phyloP scores from a whole-genome alignment of 2,888 invertebrate genomes.

The Creontiades dilutus region DNA sequence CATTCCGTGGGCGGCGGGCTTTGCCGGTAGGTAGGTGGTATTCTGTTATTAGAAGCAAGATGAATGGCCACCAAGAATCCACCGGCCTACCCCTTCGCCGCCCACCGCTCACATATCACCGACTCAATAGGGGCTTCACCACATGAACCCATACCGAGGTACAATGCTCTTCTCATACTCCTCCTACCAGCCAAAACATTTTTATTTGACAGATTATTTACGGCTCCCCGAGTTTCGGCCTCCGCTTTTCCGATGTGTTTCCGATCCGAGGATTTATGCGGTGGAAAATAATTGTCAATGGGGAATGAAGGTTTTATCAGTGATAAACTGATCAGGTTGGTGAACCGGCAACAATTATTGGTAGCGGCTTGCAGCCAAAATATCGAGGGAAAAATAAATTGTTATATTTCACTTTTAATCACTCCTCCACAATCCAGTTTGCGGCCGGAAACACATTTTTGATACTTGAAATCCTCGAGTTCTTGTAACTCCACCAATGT shows the following conservation, averaged over 20 bases:
- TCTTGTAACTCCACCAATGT: too few species aligned
- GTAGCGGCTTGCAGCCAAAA: background rate
- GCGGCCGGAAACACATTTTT: too few species aligned
- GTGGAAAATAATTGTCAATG: constrained; percentile 29
- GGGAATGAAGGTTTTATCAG: background rate
- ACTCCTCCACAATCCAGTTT: too few species aligned
- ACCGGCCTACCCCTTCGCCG: constrained; percentile 6
- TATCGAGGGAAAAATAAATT: too few species aligned
- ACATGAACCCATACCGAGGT: constrained; percentile 12
- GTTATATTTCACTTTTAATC: too few species aligned
- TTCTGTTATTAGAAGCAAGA: constrained; percentile 62
- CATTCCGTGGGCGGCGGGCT: constrained; percentile 5
- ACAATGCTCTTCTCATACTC: background rate
- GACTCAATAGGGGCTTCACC: constrained; percentile 40
- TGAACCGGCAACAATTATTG: constrained; percentile 38
- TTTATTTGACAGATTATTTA: constrained; percentile 50
- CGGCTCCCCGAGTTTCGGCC: background rate
- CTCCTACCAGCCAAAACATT: background rate
- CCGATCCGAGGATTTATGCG: background rate
- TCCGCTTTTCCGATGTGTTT: background rate
- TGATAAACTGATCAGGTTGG: constrained; percentile 5
- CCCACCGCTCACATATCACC: constrained; percentile 36
- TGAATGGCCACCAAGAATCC: constrained; percentile 55
- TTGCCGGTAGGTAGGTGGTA: constrained; percentile 32
- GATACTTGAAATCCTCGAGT: too few species aligned